Base-by-base conservation (phyloP, 1,140 invertebrate species). In the Glomeris maerens region DNA sequence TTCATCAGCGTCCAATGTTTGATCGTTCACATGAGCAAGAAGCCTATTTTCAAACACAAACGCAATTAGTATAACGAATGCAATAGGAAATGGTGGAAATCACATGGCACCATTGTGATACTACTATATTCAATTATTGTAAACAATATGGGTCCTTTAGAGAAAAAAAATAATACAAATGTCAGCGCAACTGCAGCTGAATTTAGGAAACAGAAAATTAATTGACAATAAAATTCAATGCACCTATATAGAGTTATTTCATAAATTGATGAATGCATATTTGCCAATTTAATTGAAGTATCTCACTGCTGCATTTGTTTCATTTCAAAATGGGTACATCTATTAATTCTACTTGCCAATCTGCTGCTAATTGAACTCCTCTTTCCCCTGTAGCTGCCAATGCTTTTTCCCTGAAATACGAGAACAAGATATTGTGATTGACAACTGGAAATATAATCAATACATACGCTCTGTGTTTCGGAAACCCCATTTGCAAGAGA, bases 401-500 rank as follows among this genome's bases (percentile, higher is more conserved):
- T 20, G 87, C 85, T 67, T 90, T 91, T 63, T 89, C 79, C 27
- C 86, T 90, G 63, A 31, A 60, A 57, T 65, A 63, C n/a, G 48
- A 49, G 52, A n/a, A 40, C 45, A 49, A n/a, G 22, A 1, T 44
- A 41, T 31, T 36, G 31, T 36, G 17, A 36, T 36, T 13, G 31
- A 17, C 10, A 13, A 36, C 31, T 10, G 29, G 1, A 5, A 25
- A 1, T 46, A 17, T 27, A 29, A 14, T 1, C 26, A 47, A 10
- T 5, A 76, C 78, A 78, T 74, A 89, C 85, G 81, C 84, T 74
- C 84, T 74, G 55, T 84, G 79, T 68, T 80, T 83, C 1, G 82
- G 78, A 69, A 90, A 88, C 28, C 85, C 85, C 78, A 89, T 83
- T 70, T 88, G 84, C 45, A 87, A 66, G 23, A 90, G 69, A 22